Conservation (phyloP, 2,797 vertebrate species). For the Pseudomugil gertrudae region DNA sequence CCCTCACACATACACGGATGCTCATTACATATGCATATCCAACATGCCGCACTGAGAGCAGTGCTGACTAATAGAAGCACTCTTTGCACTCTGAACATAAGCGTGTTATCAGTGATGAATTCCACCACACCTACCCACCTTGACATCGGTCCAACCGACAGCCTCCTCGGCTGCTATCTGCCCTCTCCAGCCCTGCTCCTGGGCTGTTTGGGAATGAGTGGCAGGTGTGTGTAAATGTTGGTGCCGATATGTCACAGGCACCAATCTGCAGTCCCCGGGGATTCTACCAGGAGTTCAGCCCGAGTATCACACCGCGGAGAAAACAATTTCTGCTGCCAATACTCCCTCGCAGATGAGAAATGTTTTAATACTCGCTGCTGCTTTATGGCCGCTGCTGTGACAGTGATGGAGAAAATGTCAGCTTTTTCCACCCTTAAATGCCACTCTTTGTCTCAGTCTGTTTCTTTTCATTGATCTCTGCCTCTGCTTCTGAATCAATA, state of each 20-base stretch:
- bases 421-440: constrained; percentile 94
- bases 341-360: constrained; percentile 95
- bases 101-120: constrained; percentile 80
- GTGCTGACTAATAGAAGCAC: constrained; percentile 77
- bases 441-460: constrained; percentile 94
- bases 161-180: constrained; percentile 76
- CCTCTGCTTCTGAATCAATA: constrained; percentile 91
- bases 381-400: constrained; percentile 92
- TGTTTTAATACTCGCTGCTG: constrained; percentile 99
- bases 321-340: constrained; percentile 99
- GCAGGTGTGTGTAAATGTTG: constrained; percentile 80
- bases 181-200: constrained; percentile 77
- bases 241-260: constrained; percentile 89
- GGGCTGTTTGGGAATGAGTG: constrained; percentile 77
- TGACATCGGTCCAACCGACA: constrained; percentile 73
- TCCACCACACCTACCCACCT: constrained; percentile 74
- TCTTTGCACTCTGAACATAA: constrained; percentile 66
- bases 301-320: constrained; percentile 94
- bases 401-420: constrained; percentile 99
- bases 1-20: constrained; percentile 44
- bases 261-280: constrained; percentile 92
- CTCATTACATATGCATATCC: constrained; percentile 66
- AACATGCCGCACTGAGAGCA: constrained; percentile 44
- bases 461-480: constrained; percentile 97
- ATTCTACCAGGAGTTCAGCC: constrained; percentile 92